phyloP scores from a whole-genome alignment of 2,797 vertebrate genomes.

The Hemibagrus guttatus region DNA sequence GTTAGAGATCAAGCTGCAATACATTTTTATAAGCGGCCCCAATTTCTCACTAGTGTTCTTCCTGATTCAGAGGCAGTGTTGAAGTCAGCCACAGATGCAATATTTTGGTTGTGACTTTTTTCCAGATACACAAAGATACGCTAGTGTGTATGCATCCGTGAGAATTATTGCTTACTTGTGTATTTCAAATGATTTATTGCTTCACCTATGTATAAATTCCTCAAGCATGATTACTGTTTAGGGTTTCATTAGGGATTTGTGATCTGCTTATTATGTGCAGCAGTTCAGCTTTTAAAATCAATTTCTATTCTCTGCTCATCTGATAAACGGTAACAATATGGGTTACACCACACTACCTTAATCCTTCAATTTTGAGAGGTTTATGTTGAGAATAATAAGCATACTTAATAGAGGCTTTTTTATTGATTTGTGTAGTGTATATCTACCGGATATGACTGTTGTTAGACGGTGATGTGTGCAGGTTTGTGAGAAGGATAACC shows the following conservation, averaged over 20 bases:
- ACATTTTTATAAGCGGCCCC: conserved; percentile 14
- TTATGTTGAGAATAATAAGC: conserved; percentile 4
- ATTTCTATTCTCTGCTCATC: conserved; percentile 4
- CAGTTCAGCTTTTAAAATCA: conserved; percentile 9
- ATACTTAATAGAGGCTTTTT: neutral
- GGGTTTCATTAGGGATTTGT: neutral
- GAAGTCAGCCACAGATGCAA: neutral
- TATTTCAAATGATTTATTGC: conserved; percentile 11
- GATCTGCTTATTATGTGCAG: neutral
- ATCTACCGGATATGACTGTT: neutral
- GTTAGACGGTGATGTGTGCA: neutral
- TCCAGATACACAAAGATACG: conserved; percentile 15
- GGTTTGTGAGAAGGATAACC: neutral
- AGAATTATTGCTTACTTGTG: neutral
- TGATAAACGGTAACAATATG: neutral
- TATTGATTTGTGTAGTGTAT: neutral
- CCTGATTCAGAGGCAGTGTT: conserved; percentile 28
- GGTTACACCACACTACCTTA: neutral
- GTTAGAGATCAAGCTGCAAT: conserved; percentile 41
- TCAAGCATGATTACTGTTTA: neutral
- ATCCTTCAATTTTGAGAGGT: neutral
- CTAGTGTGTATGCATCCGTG: neutral
- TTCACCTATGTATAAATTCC: conserved; percentile 6
- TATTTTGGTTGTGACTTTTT: neutral
- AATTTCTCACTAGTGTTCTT: conserved; percentile 27